These are phyloP conservation scores for Watsonalla binaria DNA, from an alignment of 2,888 invertebrate genomes.

Conservation along the genomic window DNA sequence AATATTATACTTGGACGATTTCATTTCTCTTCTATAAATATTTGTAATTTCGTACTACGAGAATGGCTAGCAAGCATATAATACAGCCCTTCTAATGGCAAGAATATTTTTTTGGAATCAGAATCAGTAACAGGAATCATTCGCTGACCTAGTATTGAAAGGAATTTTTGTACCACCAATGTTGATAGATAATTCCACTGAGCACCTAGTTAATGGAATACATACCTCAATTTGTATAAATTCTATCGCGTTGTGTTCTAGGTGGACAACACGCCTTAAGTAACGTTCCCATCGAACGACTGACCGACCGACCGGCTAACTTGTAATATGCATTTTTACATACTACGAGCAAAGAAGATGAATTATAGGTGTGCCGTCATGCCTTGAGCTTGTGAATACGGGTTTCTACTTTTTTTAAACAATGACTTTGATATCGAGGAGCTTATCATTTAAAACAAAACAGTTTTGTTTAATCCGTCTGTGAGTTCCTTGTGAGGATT, in stretches of 20 bases:
- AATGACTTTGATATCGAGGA: neutral
- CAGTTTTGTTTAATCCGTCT: neutral
- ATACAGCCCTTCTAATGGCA: too few species aligned
- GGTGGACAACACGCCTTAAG: constrained; percentile 27
- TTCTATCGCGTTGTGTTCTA: constrained; percentile 1
- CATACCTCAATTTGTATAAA: neutral
- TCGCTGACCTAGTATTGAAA: too few species aligned
- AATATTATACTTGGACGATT: too few species aligned
- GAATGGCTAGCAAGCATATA: too few species aligned
- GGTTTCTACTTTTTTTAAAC: neutral
- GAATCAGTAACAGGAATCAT: too few species aligned
- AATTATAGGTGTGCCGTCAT: constrained; percentile 30
- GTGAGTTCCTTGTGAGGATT: neutral
- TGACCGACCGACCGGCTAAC: constrained; percentile 37
- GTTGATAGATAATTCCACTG: too few species aligned
- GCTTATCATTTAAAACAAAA: neutral
- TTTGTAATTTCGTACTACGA: too few species aligned
- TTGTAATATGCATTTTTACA: constrained; percentile 54
- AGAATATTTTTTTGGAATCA: too few species aligned
- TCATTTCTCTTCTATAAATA: too few species aligned
- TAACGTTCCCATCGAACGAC: constrained; percentile 38
- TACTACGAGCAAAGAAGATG: constrained; percentile 34
- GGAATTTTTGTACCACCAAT: too few species aligned
- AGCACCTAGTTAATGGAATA: too few species aligned
- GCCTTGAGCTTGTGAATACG: constrained; percentile 21